These are phyloP conservation scores for Euwallacea similis DNA, from an alignment of 1,140 invertebrate species.

Conservation along the genomic window DNA sequence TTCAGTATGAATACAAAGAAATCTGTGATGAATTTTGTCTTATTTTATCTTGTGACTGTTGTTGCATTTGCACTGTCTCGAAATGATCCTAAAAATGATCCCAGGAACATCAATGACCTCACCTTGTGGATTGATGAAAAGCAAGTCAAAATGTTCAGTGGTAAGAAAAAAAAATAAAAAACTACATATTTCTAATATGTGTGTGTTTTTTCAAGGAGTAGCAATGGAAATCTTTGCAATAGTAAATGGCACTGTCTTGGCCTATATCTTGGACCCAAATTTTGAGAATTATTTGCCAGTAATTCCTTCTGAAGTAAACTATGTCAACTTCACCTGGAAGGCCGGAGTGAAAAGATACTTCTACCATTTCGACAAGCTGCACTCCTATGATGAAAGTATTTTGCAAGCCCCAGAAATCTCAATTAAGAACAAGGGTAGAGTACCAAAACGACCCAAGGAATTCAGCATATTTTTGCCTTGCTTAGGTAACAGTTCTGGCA, in stretches of 20 bases:
- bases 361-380: conserved; percentile 83
- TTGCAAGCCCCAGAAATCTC: conserved; percentile 83
- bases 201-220: conserved; percentile 61
- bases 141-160: conserved; percentile 86
- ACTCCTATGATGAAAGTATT: conserved; percentile 81
- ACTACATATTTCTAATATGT: neutral
- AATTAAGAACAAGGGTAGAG: conserved; percentile 79
- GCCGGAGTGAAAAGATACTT: conserved; percentile 81
- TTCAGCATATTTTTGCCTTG: conserved; percentile 92
- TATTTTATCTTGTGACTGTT: conserved; percentile 32
- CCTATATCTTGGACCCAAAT: conserved; percentile 85
- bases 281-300: conserved; percentile 85
- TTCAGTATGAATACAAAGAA: conserved; percentile 36
- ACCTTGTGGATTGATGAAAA: conserved; percentile 87
- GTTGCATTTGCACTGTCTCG: conserved; percentile 35
- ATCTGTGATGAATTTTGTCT: conserved; percentile 40
- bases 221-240: conserved; percentile 89
- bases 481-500: conserved; percentile 83
- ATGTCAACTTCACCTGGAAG: conserved; percentile 92
- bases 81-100: conserved; percentile 52
- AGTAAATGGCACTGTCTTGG: conserved; percentile 77
- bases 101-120: conserved; percentile 63
- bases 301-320: conserved; percentile 86
- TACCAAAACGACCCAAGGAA: conserved; percentile 84
- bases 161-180: conserved; percentile 57